Conservation (phyloP, 2,797 vertebrate species). For the Schizopygopsis malacanthus region DNA sequence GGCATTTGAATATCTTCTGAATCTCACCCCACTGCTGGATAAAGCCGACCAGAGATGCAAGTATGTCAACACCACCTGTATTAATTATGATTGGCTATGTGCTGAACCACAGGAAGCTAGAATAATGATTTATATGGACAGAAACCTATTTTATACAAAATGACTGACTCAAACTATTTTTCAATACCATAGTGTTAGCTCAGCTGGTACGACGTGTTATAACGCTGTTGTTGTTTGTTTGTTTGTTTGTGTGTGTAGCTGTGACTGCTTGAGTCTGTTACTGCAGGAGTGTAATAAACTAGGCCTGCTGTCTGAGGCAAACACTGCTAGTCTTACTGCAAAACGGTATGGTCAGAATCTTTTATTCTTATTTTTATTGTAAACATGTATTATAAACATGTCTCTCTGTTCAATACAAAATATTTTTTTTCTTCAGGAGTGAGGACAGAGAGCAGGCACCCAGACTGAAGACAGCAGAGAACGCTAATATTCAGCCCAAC, state of each 20-base stretch:
- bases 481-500: slow-evolving; percentile 96
- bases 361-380: background rate
- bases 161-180: background rate
- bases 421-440: slow-evolving; percentile 66
- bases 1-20: slow-evolving; percentile 93
- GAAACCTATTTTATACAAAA: background rate
- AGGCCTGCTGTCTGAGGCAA: slow-evolving; percentile 88
- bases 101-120: background rate
- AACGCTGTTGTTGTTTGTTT: background rate
- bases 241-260: slow-evolving; percentile 75
- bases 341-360: slow-evolving; percentile 82
- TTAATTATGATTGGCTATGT: background rate
- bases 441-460: slow-evolving; percentile 91
- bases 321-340: slow-evolving; percentile 82
- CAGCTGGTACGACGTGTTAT: background rate
- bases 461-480: slow-evolving; percentile 90
- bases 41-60: slow-evolving; percentile 99
- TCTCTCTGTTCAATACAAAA: background rate
- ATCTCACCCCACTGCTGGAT: slow-evolving; percentile 93
- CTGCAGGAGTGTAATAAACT: slow-evolving; percentile 96
- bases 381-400: background rate
- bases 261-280: slow-evolving; percentile 91
- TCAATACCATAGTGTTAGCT: background rate
- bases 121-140: background rate
- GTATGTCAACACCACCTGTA: slow-evolving; percentile 73